Base-by-base conservation (phyloP, 2,888 invertebrate species). In the Teinopalpus imperialis region DNA sequence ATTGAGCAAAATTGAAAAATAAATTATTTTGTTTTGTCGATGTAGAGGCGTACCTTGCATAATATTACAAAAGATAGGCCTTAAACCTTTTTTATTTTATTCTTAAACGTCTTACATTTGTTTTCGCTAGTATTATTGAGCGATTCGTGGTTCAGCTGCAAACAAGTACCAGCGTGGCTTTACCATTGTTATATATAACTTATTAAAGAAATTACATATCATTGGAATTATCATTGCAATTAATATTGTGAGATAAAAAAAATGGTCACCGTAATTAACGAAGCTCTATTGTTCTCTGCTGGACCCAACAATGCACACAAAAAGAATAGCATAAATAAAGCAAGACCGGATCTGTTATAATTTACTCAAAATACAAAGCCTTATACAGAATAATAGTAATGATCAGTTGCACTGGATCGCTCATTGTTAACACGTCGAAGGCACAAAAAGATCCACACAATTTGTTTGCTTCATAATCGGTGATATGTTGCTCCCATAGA, bases 331-430 rank as follows among this genome's bases (percentile, higher is more conserved):
- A 80, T 76, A 77, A 80, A 46, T 40, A 79, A 76, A 70, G 69
- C 71, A 76, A 75, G 72, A 74, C 69, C 73, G 35, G 71, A 71
- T 70, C 81, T 83, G 85, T 86, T 87, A 88, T 87, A 87, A 87
- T 87, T 88, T 86, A 87, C 87, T 85, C 86, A 87, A 88, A 87
- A 88, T 78, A 88, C 87, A 88, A 87, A 85, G 85, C 86, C 86
- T 73, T 83, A 80, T 80, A 81, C 54, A 80, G 81, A 69, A 82
- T 85, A 87, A 85, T 87, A 77, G 77, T 85, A 86, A 86, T 86
- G 83, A 87, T 86, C 86, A 81, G 83, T 85, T 86, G 79, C 75
- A 71, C 63, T 72, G 74, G 77, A 75, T 66, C 61, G 61, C 63
- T 78, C 75, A 85, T 88, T 88, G 87, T 88, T 83, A 81, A 77